Evolutionary conservation across 2,113 vertebrate genomes (phyloP).

Genomic region (Pygoscelis antarcticus): DNA sequence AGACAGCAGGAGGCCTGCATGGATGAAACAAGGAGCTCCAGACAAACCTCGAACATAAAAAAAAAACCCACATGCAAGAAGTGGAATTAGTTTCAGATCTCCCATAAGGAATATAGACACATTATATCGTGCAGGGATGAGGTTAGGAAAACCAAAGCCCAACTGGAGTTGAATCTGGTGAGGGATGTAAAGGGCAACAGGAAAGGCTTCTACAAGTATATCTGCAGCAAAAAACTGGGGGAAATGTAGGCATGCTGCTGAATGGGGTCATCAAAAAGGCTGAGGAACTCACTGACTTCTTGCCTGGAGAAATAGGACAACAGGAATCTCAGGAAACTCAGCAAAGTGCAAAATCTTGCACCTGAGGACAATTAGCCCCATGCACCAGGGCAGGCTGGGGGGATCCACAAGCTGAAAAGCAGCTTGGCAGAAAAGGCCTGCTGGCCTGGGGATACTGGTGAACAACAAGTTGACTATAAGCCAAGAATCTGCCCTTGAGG

Average conservation of each 20-base stretch:
- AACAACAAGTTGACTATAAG: not conserved
- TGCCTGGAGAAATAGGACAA: not conserved
- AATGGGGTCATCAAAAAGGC: not conserved
- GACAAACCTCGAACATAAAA: not conserved
- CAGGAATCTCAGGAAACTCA: not conserved
- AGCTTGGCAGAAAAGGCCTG: not conserved
- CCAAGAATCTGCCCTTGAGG: not conserved
- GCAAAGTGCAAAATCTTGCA: not conserved
- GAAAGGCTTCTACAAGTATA: not conserved
- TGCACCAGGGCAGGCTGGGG: not conserved
- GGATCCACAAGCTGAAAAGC: not conserved
- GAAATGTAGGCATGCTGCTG: not conserved
- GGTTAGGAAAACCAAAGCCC: not conserved
- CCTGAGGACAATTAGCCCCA: not conserved
- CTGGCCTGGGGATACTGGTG: not conserved
- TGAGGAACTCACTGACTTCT: not conserved
- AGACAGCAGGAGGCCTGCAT: not conserved
- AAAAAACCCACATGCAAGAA: not conserved
- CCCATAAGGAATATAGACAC: not conserved
- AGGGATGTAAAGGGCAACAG: not conserved
- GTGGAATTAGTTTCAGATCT: not conserved
- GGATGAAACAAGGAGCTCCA: not conserved
- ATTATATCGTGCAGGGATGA: not conserved
- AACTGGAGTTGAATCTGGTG: not conserved
- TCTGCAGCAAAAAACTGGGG: not conserved